Evolutionary conservation across 2,113 vertebrate genomes (phyloP), one percentile per base, ranked within the genome.

Genomic region (Sinocyclocheilus maitianheensis): DNA sequence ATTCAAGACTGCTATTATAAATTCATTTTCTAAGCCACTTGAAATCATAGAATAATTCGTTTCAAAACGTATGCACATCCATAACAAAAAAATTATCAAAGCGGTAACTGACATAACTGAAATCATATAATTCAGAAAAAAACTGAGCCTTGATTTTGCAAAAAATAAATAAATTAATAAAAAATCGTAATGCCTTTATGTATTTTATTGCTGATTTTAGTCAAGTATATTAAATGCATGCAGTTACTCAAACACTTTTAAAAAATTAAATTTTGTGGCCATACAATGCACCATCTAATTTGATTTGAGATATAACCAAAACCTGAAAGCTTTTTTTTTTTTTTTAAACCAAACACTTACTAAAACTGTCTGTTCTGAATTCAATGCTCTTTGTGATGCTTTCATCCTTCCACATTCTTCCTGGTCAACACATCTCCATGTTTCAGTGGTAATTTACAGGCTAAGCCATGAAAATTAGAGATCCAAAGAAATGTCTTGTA

Each of bases 401-500:
- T 9, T 40, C 55, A 26, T 62, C 40, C n/a, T 62, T 67, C 0
- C 4, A 18, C 24, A 20, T 48, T 67, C 24, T 51, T 67, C 40
- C 62, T 18, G 20, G 37, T 80, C 55, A 80, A 80, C 77, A 43
- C 20, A 16, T 67, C 24, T 67, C 22, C 79, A 81, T 20, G 40
- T 81, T 81, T 81, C 79, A 3, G 43, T 67, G 24, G 48, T 81
- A 81, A 81, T 67, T 81, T 24, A 67, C 62, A 81, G 62, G 16
- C 40, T 22, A 26, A 65, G 9, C 22, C 62, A 69, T 22, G 43
- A 13, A 81, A 81, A 81, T 69, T 22, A 11, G 80, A 81, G 80
- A 67, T 81, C 14, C 62, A 69, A 81, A 80, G 78, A 80, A 63
- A 48, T 30, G 79, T 81, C 60, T 81, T 65, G n/a, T 51, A 67